Percentiles rank a stretch among this genome's conserved stretches.
Conservation (phyloP, 1,140 invertebrate species). For the Listronotus oregonensis region DNA sequence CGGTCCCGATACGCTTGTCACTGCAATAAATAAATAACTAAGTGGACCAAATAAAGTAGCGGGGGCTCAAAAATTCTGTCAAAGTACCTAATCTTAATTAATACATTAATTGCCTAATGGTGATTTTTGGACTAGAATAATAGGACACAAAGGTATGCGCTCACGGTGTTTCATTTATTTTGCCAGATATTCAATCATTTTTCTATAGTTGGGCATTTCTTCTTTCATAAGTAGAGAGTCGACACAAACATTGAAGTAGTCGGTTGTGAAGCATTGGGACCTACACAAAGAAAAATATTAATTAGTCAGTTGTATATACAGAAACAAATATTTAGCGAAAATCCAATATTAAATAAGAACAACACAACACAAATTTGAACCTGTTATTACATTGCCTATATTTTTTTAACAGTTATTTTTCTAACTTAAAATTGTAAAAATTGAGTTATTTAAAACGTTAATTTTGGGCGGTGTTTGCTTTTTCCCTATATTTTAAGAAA, state of each 20-base stretch:
- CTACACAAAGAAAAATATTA: conserved; percentile 60
- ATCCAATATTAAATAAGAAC: too few relatives aligned
- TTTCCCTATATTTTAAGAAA: too few relatives aligned
- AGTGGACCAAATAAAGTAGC: conserved; percentile 39
- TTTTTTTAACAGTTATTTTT: too few relatives aligned
- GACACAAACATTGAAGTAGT: conserved; percentile 89
- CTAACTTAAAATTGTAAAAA: too few relatives aligned
- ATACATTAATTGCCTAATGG: conserved; percentile 48
- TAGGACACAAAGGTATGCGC: conserved; percentile 44
- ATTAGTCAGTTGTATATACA: neutral
- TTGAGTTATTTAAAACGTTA: too few relatives aligned
- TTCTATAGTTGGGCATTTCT: conserved; percentile 75
- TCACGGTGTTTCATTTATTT: conserved; percentile 39
- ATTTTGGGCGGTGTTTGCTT: too few relatives aligned
- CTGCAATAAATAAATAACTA: conserved; percentile 30
- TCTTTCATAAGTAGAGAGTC: conserved; percentile 82
- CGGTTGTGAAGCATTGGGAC: conserved; percentile 86
- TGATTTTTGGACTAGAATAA: conserved; percentile 53
- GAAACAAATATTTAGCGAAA: too few relatives aligned
- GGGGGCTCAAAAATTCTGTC: conserved; percentile 43
- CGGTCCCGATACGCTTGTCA: too few relatives aligned
- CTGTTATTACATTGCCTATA: too few relatives aligned
- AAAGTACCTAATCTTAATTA: conserved; percentile 42
- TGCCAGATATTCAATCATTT: conserved; percentile 62
- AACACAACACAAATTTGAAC: too few relatives aligned